A percentile compares a stretch with the other conserved stretches of the same genome.
These are phyloP conservation scores for Melieria crassipennis DNA, from an alignment of 2,888 invertebrate species.

Conservation along the genomic window DNA sequence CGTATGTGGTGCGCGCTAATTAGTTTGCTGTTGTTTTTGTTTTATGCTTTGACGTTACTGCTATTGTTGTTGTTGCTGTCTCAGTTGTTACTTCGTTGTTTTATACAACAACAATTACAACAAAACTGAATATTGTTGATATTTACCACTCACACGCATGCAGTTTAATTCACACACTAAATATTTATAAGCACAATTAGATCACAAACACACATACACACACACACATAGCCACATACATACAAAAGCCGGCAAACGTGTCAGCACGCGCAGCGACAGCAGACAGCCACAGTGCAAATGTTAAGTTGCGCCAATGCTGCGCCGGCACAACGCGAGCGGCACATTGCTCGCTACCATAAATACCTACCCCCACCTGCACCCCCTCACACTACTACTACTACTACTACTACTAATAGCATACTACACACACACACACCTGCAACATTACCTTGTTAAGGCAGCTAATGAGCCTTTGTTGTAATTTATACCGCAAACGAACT, in stretches of 20 bases:
- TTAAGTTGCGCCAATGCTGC: too few species aligned
- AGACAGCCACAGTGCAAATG: too few species aligned
- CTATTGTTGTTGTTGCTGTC: too few species aligned
- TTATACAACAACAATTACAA: slow-evolving; percentile 36
- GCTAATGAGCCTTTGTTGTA: not conserved
- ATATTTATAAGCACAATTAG: slow-evolving; percentile 49
- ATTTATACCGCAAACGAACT: not conserved
- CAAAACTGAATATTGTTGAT: slow-evolving; percentile 54
- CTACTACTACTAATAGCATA: too few species aligned
- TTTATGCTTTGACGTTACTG: too few species aligned
- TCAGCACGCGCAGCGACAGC: too few species aligned
- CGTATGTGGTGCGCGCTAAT: too few species aligned
- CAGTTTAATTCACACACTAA: slow-evolving; percentile 49
- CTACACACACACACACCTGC: too few species aligned
- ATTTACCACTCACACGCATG: slow-evolving; percentile 55
- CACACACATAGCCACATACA: slow-evolving; percentile 33
- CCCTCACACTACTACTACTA: too few species aligned
- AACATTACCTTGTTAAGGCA: too few species aligned
- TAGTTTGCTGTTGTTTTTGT: too few species aligned
- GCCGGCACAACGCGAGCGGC: too few species aligned
- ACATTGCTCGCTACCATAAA: slow-evolving; percentile 48
- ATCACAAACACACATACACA: slow-evolving; percentile 40
- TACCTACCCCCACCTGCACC: not conserved
- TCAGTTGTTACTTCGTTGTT: slow-evolving; percentile 35
- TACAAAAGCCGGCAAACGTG: not conserved